Evolutionary conservation across 1,140 invertebrate genomes (phyloP).

Genomic region (Camponotus floridanus): DNA sequence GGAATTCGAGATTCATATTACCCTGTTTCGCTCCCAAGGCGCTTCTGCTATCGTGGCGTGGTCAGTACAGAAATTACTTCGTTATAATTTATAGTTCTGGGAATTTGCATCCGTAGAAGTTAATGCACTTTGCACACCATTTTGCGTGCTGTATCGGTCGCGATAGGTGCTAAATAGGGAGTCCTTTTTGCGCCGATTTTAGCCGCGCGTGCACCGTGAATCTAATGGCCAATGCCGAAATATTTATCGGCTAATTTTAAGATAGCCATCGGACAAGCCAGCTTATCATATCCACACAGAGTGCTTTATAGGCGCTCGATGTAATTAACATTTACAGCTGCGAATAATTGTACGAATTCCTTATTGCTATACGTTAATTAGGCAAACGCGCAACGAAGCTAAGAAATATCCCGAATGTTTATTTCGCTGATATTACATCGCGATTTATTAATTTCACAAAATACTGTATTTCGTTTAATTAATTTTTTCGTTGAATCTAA

Average conservation of each 20-base stretch:
- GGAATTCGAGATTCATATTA: conserved; percentile 57
- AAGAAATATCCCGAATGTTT: conserved; percentile 16
- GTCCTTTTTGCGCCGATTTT: conserved; percentile 51
- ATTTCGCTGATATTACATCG: too few relatives aligned
- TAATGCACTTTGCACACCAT: conserved; percentile 54
- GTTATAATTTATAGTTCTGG: conserved; percentile 67
- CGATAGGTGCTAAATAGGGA: conserved; percentile 54
- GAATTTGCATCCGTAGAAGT: conserved; percentile 47
- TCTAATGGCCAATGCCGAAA: conserved; percentile 19
- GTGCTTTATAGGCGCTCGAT: neutral
- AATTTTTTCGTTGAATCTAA: conserved; percentile 31
- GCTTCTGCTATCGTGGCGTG: conserved; percentile 57
- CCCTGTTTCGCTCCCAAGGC: conserved; percentile 59
- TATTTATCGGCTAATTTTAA: conserved; percentile 17
- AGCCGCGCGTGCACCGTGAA: conserved; percentile 11
- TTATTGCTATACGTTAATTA: conserved; percentile 42
- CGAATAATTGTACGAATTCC: conserved; percentile 16
- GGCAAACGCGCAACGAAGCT: neutral
- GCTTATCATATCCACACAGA: conserved; percentile 9
- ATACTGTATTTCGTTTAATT: conserved; percentile 44
- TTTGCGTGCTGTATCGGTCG: conserved; percentile 27
- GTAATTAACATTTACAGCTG: conserved; percentile 22
- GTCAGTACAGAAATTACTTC: conserved; percentile 68
- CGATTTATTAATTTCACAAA: conserved; percentile 47
- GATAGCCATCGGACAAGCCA: neutral